Base-by-base conservation (phyloP, 1,140 invertebrate species). In the Episyrphus balteatus region DNA sequence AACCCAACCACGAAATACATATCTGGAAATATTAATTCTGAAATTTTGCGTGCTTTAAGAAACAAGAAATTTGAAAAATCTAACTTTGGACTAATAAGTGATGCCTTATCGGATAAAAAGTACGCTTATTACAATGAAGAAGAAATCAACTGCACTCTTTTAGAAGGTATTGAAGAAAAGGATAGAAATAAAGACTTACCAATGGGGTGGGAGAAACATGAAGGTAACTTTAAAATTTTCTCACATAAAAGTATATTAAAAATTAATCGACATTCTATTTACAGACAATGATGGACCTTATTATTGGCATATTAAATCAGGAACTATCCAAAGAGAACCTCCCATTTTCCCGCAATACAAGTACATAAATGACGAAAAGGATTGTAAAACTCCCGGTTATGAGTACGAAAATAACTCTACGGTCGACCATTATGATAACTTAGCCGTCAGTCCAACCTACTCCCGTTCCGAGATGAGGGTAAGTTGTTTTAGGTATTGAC, bases 231-330 rank as follows among this genome's bases (percentile, higher is more conserved):
- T 43, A 42, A 49, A 8, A 34, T 42, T 42, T 42, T 10, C 9
- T 36, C 37, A 6, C 19, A n/a, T n/a, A n/a, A n/a, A n/a, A n/a
- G 21, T 26, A 26, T 26, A 26, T 26, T 3, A 26, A 26, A 26
- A 26, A n/a, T n/a, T n/a, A n/a, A n/a, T n/a, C n/a, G n/a, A n/a
- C 51, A 33, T 42, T 51, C 12, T 58, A 50, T 37, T 50, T 52
- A 42, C 19, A 90, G 92, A 94, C 73, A 88, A 86, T 58, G 84
- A 88, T 66, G 91, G 91, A 12, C 85, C 91, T 2, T 97, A 97
- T 70, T 98, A 94, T 69, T 98, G 93, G 93, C 94, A 98, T 72
- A 93, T 97, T 58, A 94, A 95, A 70, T 95, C 89, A 64, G 94
- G 94, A 10, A 96, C 92, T 1, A 97, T 97, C 58, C 93, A 96